Evolutionary conservation across 2,797 vertebrate genomes (phyloP), one percentile per base, ranked within the genome.

Genomic region (Tapirus indicus): DNA sequence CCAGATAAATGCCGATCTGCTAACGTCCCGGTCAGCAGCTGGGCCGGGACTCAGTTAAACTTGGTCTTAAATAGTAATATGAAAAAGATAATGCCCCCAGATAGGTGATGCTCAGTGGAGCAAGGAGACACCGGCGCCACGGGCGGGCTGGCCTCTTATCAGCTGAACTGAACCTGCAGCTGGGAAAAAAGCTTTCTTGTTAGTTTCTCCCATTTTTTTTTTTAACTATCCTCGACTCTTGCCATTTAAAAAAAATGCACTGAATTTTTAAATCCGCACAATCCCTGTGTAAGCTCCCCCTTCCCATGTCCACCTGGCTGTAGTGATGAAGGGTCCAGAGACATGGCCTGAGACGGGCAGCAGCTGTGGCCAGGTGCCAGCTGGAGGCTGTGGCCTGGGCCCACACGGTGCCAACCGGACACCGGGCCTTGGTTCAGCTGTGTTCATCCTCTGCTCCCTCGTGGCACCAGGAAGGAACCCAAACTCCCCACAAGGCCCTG

Each of bases 381-480:
- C 75, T 6, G 8, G 35, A 77, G 27, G 88, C 60, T 69, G 20
- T 49, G 80, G 17, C 29, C n/a, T 9, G 4, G 35, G 41, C 90
- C 56, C 79, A 21, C 4, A 0, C 2, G 2, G 8, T 27, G 18
- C 79, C 41, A 10, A 23, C 18, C 5, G 0, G 20, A 29, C 13
- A 29, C 41, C 1, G 1, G 62, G 5, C 83, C 27, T 84, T 4
- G 56, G 69, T 13, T 62, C 52, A 7, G 12, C 18, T 5, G 14
- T 44, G 35, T 7, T n/a, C 78, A 62, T 38, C 9, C 52, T 29
- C 84, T 41, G 60, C 58, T 64, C 44, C 21, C 25, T 35, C 17
- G 0, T 0, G 0, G 84, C 20, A 1, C 56, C 5, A 0, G 38
- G 7, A 80, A 32, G 9, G 38, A 83, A 49, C 47, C 41, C 77